Base-by-base conservation (phyloP, 1,140 invertebrate species). In the Lordiphosa mommai region DNA sequence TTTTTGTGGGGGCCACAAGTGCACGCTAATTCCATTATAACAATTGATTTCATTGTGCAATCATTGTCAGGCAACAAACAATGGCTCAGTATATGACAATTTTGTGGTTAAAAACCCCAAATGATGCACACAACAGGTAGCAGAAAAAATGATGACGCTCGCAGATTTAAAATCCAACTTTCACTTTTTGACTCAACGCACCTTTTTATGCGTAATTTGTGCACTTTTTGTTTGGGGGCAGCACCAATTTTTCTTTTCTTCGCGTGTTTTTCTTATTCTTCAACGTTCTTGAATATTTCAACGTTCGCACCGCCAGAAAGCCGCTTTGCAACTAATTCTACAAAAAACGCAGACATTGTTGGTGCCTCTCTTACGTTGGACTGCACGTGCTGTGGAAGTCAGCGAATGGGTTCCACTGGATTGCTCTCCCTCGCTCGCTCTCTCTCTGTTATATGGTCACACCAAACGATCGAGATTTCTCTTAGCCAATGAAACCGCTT, bases 31-130 rank as follows among this genome's bases (percentile, higher is more conserved):
- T 85, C 72, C 79, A 84, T 84, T 84, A 84, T 76, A 85, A 85
- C 79, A 84, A 85, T 84, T 84, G 77, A 85, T 84, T 84, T 68
- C 79, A 85, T 84, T 84, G 77, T 84, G 79, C 71, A 82, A 82
- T 82, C 77, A 76, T 84, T 84, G 76, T 76, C 77, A 77, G 57
- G 72, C 72, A 84, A 60, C 50, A 43, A 60, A 49, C 61, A 80
- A 60, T 67, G 68, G n/a, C 56, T 56, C 46, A 47, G 53, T 66
- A 67, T 61, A 74, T 33, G 37, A 44, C 68, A 64, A 53, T 41
- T 55, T 55, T 71, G 76, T 61, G 66, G 76, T 58, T 74, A 48
- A 50, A 44, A 61, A 34, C 14, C 10, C 1, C 17, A 14, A 46
- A 8, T 40, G 34, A 66, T 58, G n/a, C 41, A 40, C 10, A 47